Evolutionary conservation across 1,140 invertebrate species (phyloP), one percentile per base, ranked within the genome.

Genomic region (Aphelinus certus): DNA sequence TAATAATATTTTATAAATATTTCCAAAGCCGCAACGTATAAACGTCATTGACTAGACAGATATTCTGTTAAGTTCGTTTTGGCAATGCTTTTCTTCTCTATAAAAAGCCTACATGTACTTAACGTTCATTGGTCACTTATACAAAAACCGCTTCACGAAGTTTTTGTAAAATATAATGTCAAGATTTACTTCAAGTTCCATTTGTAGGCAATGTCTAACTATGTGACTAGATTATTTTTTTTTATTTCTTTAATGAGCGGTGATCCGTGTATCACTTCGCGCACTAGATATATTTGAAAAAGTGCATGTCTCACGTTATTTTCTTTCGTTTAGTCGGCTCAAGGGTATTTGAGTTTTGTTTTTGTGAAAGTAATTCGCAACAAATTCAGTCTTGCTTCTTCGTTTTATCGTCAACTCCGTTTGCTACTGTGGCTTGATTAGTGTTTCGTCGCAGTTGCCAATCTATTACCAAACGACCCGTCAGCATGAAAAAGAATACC

Each of bases 401-500:
- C 58, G 78, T 77, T 82, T 88, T 88, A 26, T 88, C 87, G 43
- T 89, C 87, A 7, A 88, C 81, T 6, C 86, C 88, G 68, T 87
- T 87, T 5, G 83, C 84, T 7, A 81, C 85, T 43, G 83, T 71
- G 4, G 83, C 76, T 75, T 83, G 82, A 42, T 78, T 80, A 69
- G 84, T 80, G 81, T 88, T 85, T 56, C 88, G 84, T 78, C 87
- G 87, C 1, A 91, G 76, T 78, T 94, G 92, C 82, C 89, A 91
- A 72, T 92, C 91, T 64, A 95, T 93, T 10, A 98, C 94, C 58
- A 99, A 88, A 76, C 97, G 91, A 79, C 97, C 97, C 62, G 92
- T 93, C n/a, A 99, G 88, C 93, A 99, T 96, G 80, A 98, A 95
- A 81, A 96, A 95, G 87, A 99, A 98, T 10, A 98, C 91, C 90